phyloP scores from a whole-genome alignment of 2,113 vertebrate species.

The Poeciliopsis turrubarensis region DNA sequence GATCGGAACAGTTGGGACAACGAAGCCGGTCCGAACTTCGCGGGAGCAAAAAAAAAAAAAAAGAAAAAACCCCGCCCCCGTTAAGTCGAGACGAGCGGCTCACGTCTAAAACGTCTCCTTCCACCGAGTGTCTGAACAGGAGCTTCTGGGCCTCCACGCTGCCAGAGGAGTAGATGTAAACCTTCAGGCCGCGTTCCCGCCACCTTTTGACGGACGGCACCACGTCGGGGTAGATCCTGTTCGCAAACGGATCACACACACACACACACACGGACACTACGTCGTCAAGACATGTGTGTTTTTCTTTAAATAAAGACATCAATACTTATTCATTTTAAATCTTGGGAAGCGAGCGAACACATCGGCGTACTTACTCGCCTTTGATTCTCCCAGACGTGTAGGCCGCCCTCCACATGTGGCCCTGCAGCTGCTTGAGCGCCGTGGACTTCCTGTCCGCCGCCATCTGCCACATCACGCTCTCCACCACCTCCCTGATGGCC shows the following conservation, averaged over 20 bases:
- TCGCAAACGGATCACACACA: neutral
- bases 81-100: constrained; percentile 27
- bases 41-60: too few relatives aligned
- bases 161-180: constrained; percentile 96
- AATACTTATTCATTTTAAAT: neutral
- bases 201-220: constrained; percentile 89
- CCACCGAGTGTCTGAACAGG: constrained; percentile 90
- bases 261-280: too few relatives aligned
- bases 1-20: neutral
- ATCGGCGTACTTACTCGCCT: constrained; percentile 89
- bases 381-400: constrained; percentile 89
- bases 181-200: constrained; percentile 87
- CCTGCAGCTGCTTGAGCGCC: constrained; percentile 94
- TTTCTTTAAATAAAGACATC: too few relatives aligned
- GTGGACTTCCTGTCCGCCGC: constrained; percentile 93
- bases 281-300: neutral
- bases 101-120: constrained; percentile 93
- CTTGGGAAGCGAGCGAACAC: constrained; percentile 11
- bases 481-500: constrained; percentile 88
- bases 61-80: too few relatives aligned
- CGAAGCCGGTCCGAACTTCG: neutral
- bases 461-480: constrained; percentile 96
- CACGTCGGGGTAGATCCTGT: constrained; percentile 92
- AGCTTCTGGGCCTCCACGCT: constrained; percentile 97
- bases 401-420: constrained; percentile 95